Evolutionary conservation across 2,797 vertebrate genomes (phyloP).

Genomic region (Fundulus diaphanus): DNA sequence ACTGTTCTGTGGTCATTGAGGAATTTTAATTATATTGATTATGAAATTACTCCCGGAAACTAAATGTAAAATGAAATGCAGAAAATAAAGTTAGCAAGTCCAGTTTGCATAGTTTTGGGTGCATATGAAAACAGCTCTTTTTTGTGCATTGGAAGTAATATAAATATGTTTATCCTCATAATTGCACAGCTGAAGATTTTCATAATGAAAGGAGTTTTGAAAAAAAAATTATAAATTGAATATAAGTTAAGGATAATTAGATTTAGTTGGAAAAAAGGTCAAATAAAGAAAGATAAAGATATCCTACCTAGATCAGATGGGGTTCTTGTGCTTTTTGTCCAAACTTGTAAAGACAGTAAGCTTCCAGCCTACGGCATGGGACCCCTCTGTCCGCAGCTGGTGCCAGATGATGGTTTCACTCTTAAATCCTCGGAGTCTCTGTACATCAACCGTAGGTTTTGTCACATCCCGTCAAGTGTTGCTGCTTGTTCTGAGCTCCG

Average conservation of each 20-base stretch:
- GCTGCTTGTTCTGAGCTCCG: constrained; percentile 53
- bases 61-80: constrained; percentile 27
- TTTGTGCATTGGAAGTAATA: not conserved
- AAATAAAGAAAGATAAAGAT: constrained; percentile 21
- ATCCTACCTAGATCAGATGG: constrained; percentile 78
- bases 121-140: not conserved
- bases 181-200: not conserved
- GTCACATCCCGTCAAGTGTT: constrained; percentile 59
- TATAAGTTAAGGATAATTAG: not conserved
- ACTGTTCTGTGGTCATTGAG: not conserved
- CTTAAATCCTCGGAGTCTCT: constrained; percentile 52
- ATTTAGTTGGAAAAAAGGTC: not conserved
- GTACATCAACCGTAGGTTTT: constrained; percentile 25
- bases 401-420: constrained; percentile 32
- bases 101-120: constrained; percentile 19
- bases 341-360: constrained; percentile 49
- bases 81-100: constrained; percentile 34
- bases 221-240: constrained; percentile 7
- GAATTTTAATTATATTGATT: not conserved
- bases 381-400: constrained; percentile 31
- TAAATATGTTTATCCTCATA: too few species aligned
- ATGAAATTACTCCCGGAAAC: constrained; percentile 7
- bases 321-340: constrained; percentile 66
- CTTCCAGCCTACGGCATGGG: constrained; percentile 39
- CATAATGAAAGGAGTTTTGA: not conserved